Base-by-base conservation (phyloP, 2,113 vertebrate species). In the Willisornis vidua region DNA sequence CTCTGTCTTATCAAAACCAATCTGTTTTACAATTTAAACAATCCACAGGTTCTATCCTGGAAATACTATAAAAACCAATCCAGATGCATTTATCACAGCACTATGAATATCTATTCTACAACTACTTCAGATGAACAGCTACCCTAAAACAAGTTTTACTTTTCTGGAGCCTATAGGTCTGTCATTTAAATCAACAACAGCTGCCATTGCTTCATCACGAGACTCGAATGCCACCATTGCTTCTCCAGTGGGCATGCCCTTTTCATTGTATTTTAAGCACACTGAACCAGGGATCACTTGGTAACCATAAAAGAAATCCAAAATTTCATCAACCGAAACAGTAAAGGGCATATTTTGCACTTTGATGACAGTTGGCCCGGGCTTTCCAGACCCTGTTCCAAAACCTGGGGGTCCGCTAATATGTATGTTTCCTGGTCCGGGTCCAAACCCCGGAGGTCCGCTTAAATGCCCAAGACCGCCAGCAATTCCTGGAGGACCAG, bases 291-390 rank as follows among this genome's bases (percentile, higher is more conserved):
- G 99, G 86, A 99, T 98, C 89, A 99, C 99, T 96, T 99, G 99
- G 96, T 99, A 99, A 55, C 99, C 99, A 77, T 99, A 99, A 97
- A 99, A 99, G 96, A 99, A 99, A 99, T 99, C 99, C 97, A 99
- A 97, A 93, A 99, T 99, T 97, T 99, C 99, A 96, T 99, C 99
- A 80, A 99, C 99, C 6, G 99, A 99, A 75, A 99, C 99, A 65
- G 99, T 99, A 94, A 99, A 99, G 35, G 99, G 99, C 99, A 99
- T 99, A 96, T 99, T 99, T 91, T 99, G 99, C 68, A 99, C 99
- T 97, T 99, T 99, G 87, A 99, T 99, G 84, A 99, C 98, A 49
- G 98, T 99, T 39, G 99, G 99, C n/a, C 98, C 98, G 61, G 98
- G 98, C 93, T 99, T 99, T 86, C 98, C 98, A 94, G 99, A 96